These are phyloP conservation scores for Nyctibius bracteatus DNA, from an alignment of 2,113 vertebrate species.

Conservation along the genomic window DNA sequence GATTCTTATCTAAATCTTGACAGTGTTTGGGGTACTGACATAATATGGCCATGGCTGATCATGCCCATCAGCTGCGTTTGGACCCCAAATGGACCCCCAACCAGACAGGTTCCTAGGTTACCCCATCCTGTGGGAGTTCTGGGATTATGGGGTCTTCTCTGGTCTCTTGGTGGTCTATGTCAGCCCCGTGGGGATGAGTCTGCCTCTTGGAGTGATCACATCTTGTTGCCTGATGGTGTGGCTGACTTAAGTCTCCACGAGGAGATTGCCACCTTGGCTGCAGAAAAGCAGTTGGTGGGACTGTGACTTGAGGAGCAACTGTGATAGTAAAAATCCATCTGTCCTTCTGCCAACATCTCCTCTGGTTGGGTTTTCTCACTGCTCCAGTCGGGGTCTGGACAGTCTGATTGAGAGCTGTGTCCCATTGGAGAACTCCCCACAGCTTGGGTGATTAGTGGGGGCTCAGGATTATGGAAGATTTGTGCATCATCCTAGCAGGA, in stretches of 20 bases:
- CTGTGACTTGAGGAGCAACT: neutral
- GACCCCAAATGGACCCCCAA: neutral
- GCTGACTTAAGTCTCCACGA: neutral
- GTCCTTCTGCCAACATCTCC: neutral
- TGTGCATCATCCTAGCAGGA: neutral
- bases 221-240: neutral
- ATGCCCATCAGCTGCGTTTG: neutral
- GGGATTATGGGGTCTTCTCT: neutral
- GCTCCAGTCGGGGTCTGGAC: neutral
- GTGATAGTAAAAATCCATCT: neutral
- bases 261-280: neutral
- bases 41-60: neutral
- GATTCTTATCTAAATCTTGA: neutral
- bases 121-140: neutral
- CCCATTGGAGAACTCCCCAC: fast-evolving
- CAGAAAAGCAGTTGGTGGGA: neutral
- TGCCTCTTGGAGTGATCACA: fast-evolving
- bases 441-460: neutral
- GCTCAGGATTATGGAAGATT: neutral
- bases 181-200: fast-evolving
- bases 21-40: neutral
- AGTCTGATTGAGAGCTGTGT: neutral
- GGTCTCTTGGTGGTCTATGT: neutral
- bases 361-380: neutral
- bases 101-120: neutral